Conservation (phyloP, 2,113 vertebrate genomes). For the Petaurus breviceps region DNA sequence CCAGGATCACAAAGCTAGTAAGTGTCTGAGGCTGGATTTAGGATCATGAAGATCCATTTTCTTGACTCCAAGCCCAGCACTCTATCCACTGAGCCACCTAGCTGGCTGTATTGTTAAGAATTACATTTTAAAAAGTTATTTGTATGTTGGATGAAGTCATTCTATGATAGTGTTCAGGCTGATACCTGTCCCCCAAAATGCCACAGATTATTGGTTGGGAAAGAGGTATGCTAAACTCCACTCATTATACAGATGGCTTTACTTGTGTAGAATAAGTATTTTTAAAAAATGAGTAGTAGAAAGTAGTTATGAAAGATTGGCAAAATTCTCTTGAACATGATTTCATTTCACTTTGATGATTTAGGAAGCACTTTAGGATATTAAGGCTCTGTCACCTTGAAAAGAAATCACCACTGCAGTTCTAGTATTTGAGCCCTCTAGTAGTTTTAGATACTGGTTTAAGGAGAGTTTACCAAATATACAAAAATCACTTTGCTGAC, state of each 20-base stretch:
- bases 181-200: neutral
- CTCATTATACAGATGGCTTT: neutral
- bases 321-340: neutral
- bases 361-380: slow-evolving; percentile 26
- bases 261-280: neutral
- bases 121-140: neutral
- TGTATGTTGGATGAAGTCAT: neutral
- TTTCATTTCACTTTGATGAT: slow-evolving; percentile 44
- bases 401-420: slow-evolving; percentile 30
- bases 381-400: slow-evolving; percentile 38
- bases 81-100: neutral
- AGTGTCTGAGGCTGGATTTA: neutral
- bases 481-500: neutral
- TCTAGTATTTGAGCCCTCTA: slow-evolving; percentile 48
- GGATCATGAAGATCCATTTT: neutral
- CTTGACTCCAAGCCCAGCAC: neutral
- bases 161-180: neutral
- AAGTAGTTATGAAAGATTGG: neutral
- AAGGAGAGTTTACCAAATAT: slow-evolving; percentile 19
- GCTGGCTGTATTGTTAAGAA: neutral
- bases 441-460: slow-evolving; percentile 34
- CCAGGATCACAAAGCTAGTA: neutral
- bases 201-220: neutral
- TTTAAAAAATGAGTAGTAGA: neutral
- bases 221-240: neutral